Conservation (phyloP, 2,113 vertebrate species). For the Axis porcinus region DNA sequence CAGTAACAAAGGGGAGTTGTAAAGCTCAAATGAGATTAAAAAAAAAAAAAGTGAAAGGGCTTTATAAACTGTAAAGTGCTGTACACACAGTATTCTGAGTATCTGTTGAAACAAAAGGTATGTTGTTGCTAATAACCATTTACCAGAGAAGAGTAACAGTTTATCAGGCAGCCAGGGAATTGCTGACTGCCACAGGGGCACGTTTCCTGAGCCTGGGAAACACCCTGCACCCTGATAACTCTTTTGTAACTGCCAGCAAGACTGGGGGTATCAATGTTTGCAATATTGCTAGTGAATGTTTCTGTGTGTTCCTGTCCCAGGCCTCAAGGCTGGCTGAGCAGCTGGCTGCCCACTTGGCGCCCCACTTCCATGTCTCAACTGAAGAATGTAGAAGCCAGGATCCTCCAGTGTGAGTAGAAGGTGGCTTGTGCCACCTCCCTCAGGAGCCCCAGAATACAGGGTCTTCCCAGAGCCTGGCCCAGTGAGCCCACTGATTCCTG, state of each 20-base stretch:
- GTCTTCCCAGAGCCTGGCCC: neutral
- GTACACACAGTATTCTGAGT: neutral
- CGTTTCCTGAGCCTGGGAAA: neutral
- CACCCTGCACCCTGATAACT: neutral
- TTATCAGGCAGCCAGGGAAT: neutral
- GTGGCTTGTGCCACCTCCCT: neutral
- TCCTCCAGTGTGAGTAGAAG: slow-evolving; percentile 87
- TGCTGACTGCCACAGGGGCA: neutral
- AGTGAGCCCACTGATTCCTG: neutral
- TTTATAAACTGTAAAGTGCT: neutral
- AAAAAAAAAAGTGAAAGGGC: neutral
- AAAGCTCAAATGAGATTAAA: slow-evolving; percentile 1
- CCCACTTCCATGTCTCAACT: slow-evolving; percentile 94
- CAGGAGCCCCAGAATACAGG: neutral
- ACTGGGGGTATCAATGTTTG: neutral
- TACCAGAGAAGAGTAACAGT: slow-evolving; percentile 18
- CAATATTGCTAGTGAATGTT: neutral
- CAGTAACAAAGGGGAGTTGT: neutral
- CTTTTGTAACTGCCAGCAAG: neutral
- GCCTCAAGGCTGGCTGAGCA: slow-evolving; percentile 82
- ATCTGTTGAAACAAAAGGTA: slow-evolving; percentile 13
- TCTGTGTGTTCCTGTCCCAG: slow-evolving; percentile 72
- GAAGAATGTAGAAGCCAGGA: slow-evolving; percentile 90
- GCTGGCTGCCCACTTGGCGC: slow-evolving; percentile 91
- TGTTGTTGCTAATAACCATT: slow-evolving; percentile 27